Conservation (phyloP, 2,113 vertebrate species). For the Columba livia region DNA sequence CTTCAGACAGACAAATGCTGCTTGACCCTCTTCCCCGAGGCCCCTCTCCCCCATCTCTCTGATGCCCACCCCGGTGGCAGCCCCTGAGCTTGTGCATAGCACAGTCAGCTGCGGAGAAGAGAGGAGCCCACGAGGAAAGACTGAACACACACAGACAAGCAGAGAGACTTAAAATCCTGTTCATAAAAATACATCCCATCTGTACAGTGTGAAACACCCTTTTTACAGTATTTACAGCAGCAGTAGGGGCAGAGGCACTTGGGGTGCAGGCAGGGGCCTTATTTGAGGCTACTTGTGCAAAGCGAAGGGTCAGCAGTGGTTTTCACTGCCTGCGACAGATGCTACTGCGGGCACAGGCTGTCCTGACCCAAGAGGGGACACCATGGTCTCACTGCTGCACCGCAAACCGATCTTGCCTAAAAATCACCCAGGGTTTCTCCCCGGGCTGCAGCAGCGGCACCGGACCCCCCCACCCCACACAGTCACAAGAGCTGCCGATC, state of each 20-base stretch:
- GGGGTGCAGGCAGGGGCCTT: neutral
- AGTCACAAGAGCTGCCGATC: neutral
- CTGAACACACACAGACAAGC: neutral
- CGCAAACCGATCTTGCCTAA: neutral
- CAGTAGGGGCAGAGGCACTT: neutral
- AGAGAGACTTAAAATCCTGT: neutral
- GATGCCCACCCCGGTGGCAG: too few relatives aligned
- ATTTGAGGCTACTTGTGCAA: neutral
- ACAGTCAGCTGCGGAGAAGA: too few relatives aligned
- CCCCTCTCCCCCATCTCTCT: too few relatives aligned
- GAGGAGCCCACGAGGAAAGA: too few relatives aligned
- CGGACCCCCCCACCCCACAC: neutral
- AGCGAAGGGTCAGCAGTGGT: neutral
- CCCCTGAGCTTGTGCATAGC: too few relatives aligned
- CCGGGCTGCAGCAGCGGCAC: neutral
- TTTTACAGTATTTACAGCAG: constrained; percentile 44
- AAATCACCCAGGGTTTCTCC: neutral
- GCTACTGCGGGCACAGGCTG: neutral
- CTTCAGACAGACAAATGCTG: too few relatives aligned
- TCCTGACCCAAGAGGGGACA: neutral
- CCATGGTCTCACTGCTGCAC: rapidly evolving
- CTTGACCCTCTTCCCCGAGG: too few relatives aligned
- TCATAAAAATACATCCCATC: neutral
- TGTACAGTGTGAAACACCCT: neutral
- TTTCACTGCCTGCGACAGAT: neutral